phyloP scores from a whole-genome alignment of 2,797 vertebrate species.

The Phoebastria nigripes region DNA sequence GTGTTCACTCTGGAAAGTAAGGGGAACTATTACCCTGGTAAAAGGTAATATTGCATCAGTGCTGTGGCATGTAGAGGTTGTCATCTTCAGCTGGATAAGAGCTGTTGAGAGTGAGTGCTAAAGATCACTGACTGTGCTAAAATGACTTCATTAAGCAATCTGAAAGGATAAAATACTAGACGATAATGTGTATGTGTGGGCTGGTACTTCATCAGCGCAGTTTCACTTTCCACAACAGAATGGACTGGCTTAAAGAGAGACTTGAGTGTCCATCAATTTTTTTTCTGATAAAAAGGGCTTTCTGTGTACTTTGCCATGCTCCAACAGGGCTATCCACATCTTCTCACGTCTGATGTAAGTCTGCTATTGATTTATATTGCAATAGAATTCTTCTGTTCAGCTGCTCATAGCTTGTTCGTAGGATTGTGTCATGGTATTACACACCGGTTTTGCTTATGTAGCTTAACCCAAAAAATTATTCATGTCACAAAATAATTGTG shows the following conservation, averaged over 20 bases:
- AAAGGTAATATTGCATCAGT: neutral
- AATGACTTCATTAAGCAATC: slow-evolving; percentile 39
- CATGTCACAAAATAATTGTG: neutral
- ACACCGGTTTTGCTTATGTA: neutral
- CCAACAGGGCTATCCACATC: neutral
- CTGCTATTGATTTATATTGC: neutral
- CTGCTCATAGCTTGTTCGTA: rapidly evolving
- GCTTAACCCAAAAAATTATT: neutral
- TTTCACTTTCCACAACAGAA: neutral
- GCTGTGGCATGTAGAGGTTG: neutral
- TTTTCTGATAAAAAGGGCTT: neutral
- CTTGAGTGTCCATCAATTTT: neutral
- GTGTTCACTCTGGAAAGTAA: neutral
- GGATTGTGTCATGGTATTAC: neutral
- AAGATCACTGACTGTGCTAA: neutral
- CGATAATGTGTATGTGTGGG: neutral
- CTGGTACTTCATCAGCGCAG: neutral
- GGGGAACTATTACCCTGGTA: neutral
- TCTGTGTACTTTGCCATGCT: neutral
- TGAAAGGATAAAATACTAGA: slow-evolving; percentile 1
- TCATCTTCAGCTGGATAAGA: slow-evolving; percentile 22
- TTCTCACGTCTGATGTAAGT: neutral
- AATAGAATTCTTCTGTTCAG: neutral
- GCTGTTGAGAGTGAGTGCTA: neutral
- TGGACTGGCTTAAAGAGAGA: neutral